Evolutionary conservation across 2,113 vertebrate genomes (phyloP).

Genomic region (Tragelaphus imberbis): DNA sequence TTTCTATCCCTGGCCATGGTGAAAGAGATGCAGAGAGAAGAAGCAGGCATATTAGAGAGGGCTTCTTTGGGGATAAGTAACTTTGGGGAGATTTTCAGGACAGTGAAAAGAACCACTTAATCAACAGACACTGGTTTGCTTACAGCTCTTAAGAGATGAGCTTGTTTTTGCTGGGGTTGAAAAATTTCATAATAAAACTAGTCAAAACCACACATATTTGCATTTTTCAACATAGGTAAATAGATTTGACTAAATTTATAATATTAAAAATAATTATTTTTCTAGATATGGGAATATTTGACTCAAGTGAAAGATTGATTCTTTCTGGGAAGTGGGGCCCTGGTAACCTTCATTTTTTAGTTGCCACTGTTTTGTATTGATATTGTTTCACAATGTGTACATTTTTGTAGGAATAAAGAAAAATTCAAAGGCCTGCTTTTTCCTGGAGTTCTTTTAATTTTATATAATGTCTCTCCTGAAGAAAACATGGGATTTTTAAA

Average conservation of each 20-base stretch:
- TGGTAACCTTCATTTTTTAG: background rate
- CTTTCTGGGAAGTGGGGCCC: background rate
- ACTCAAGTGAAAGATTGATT: background rate
- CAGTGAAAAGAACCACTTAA: background rate
- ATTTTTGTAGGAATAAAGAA: background rate
- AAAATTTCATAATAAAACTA: background rate
- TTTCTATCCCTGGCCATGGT: background rate
- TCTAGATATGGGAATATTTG: background rate
- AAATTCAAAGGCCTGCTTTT: background rate
- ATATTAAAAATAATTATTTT: background rate
- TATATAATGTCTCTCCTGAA: background rate
- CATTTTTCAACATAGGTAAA: background rate
- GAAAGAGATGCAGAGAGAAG: background rate
- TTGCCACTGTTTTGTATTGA: background rate
- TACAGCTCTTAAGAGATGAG: background rate
- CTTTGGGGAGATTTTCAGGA: background rate
- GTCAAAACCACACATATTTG: background rate
- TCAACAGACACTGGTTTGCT: background rate
- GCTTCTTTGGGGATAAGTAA: background rate
- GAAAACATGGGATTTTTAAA: background rate
- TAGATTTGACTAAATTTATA: background rate
- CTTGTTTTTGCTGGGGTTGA: background rate
- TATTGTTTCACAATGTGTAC: background rate
- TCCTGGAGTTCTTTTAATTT: background rate
- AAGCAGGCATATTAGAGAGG: background rate